Evolutionary conservation across 2,888 invertebrate genomes (phyloP), one percentile per base, ranked within the genome.

Genomic region (Eristalis intricaria): DNA sequence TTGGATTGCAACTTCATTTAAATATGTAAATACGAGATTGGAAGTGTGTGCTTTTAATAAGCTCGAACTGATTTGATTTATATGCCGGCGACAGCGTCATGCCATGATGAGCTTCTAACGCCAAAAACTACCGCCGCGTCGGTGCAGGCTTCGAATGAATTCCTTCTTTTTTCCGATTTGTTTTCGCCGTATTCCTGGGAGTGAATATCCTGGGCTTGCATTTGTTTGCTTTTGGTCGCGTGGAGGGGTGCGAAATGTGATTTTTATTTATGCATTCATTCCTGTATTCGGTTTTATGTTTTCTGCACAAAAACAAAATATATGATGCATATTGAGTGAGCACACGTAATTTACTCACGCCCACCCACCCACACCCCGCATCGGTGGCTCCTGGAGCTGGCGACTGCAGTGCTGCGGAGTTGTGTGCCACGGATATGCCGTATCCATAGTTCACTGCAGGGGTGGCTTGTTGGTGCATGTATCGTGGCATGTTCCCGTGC

Each of bases 211-310:
- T 64, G 71, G 43, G 22, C 40, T 35, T 58, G 74, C 23, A 40
- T 84, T 74, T 84, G 70, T 84, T 84, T 71, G 70, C 50, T 61
- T 76, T 40, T 22, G 3, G 63, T 22, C 64, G 40, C 71, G 19
- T 56, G 32, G 32, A 32, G 8, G 32, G 68, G 61, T 60, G 40
- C 63, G 58, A 11, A n/a, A 78, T 83, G 86, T 76, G 82, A 86
- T 82, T 79, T 87, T 87, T 87, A 87, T 84, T 87, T 87, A 87
- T 87, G 87, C 83, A 83, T 82, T 86, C 74, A 66, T 82, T 86
- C 71, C 79, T 70, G 82, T 40, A 74, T 82, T 82, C 78, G 58
- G 69, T 86, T 86, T 82, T 78, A 75, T 78, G 81, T 86, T 81
- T 69, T 68, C 61, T 64, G 74, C n/a, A n/a, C 73, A 60, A 64